Percentiles rank a stretch among this genome's conserved stretches.
phyloP scores from a whole-genome alignment of 2,888 invertebrate genomes.

The Pyrgus malvae region DNA sequence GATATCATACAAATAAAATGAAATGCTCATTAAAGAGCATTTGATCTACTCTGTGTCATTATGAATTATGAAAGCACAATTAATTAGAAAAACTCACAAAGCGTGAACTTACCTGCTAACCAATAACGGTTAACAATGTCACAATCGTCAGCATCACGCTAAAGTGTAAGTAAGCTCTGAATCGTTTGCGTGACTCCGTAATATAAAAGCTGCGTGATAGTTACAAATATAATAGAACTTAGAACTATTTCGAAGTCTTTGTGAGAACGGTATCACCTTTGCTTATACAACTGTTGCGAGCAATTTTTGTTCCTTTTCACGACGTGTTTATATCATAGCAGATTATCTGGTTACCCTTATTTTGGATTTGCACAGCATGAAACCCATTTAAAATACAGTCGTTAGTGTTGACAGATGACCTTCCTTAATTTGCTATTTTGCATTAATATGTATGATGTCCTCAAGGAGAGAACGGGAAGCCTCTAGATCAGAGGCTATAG shows the following conservation, averaged over 20 bases:
- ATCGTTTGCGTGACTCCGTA: slow-evolving; percentile 18
- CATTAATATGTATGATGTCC: too few relatives aligned
- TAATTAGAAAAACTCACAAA: not conserved
- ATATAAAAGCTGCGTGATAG: slow-evolving; percentile 21
- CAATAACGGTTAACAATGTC: not conserved
- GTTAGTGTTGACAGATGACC: too few relatives aligned
- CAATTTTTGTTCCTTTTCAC: slow-evolving; percentile 4
- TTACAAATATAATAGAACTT: slow-evolving; percentile 11
- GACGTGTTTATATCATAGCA: slow-evolving; percentile 5
- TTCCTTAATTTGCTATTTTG: too few relatives aligned
- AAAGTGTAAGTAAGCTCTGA: slow-evolving; percentile 3
- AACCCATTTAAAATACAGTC: too few relatives aligned
- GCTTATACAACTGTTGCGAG: slow-evolving; percentile 2
- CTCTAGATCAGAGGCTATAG: too few relatives aligned
- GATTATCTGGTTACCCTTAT: too few relatives aligned
- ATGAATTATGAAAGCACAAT: too few relatives aligned
- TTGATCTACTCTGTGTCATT: too few relatives aligned
- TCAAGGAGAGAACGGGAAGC: too few relatives aligned
- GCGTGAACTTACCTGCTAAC: not conserved
- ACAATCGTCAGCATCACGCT: slow-evolving; percentile 6
- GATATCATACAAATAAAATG: too few relatives aligned
- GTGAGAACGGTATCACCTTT: slow-evolving; percentile 24
- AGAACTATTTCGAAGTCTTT: slow-evolving; percentile 21
- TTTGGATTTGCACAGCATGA: too few relatives aligned
- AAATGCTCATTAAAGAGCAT: too few relatives aligned